These are phyloP conservation scores for Alces alces DNA, from an alignment of 2,113 vertebrate species.

Conservation along the genomic window DNA sequence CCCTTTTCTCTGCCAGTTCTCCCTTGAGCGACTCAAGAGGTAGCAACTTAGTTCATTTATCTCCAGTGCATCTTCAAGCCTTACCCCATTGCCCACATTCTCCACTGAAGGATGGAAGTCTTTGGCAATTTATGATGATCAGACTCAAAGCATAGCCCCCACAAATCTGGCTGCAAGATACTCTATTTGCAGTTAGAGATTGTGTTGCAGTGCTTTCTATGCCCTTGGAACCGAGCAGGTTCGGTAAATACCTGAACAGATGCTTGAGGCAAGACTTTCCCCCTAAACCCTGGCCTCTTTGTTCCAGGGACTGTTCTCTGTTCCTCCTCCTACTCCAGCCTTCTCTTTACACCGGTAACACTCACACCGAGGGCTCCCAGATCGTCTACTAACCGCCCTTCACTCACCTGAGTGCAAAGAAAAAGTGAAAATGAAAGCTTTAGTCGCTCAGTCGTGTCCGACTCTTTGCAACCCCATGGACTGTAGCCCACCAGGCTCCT, in stretches of 20 bases:
- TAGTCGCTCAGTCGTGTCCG: background rate
- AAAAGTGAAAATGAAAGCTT: background rate
- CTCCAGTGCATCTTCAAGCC: background rate
- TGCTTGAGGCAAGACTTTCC: fast-evolving
- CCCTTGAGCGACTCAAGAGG: background rate
- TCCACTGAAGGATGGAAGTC: background rate
- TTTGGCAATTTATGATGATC: background rate
- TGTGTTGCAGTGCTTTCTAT: background rate
- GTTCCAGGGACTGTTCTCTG: background rate
- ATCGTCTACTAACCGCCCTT: background rate
- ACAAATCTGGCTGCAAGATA: background rate
- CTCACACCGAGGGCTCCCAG: background rate
- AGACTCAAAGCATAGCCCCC: background rate
- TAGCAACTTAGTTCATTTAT: background rate
- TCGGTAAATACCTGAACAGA: background rate
- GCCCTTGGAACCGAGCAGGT: background rate
- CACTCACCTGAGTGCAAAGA: background rate
- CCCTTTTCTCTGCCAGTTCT: background rate
- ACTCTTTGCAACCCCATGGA: background rate
- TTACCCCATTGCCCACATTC: background rate
- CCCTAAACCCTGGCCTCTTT: background rate
- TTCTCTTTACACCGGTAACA: background rate
- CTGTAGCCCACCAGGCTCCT: background rate
- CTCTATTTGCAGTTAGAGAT: background rate
- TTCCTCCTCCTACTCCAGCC: background rate